phyloP scores from a whole-genome alignment of 2,888 invertebrate species.

The Merodon equestris region DNA sequence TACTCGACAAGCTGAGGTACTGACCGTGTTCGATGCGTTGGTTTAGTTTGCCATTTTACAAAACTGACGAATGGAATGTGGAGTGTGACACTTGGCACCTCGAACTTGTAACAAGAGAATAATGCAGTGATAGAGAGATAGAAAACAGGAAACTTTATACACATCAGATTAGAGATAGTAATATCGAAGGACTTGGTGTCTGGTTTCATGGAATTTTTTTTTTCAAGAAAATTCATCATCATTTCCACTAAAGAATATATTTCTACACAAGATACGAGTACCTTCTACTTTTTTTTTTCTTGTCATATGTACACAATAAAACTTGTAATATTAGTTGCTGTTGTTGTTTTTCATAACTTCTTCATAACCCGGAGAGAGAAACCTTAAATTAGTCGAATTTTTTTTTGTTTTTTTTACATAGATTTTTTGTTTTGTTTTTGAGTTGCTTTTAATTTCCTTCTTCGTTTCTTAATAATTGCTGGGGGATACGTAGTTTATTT shows the following conservation, averaged over 20 bases:
- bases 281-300: slow-evolving; percentile 32
- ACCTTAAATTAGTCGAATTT: slow-evolving; percentile 61
- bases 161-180: slow-evolving; percentile 12
- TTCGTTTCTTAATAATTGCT: slow-evolving; percentile 63
- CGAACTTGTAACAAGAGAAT: no score
- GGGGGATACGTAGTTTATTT: slow-evolving; percentile 55
- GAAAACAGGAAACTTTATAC: no score
- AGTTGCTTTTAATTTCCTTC: slow-evolving; percentile 54
- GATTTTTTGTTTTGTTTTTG: slow-evolving; percentile 18
- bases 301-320: slow-evolving; percentile 62
- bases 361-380: slow-evolving; percentile 53
- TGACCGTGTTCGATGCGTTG: no score
- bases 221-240: slow-evolving; percentile 64
- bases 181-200: no score
- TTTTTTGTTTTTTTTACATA: slow-evolving; percentile 21
- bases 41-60: no score
- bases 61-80: no score
- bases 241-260: slow-evolving; percentile 58
- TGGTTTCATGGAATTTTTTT: no score
- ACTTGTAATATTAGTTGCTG: slow-evolving; percentile 27
- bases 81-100: no score
- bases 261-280: slow-evolving; percentile 28
- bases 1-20: no score
- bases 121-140: no score
- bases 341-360: slow-evolving; percentile 15